Percentiles rank a stretch among this genome's conserved stretches.
phyloP scores from a whole-genome alignment of 1,140 invertebrate species.

The Pararge aegeria region DNA sequence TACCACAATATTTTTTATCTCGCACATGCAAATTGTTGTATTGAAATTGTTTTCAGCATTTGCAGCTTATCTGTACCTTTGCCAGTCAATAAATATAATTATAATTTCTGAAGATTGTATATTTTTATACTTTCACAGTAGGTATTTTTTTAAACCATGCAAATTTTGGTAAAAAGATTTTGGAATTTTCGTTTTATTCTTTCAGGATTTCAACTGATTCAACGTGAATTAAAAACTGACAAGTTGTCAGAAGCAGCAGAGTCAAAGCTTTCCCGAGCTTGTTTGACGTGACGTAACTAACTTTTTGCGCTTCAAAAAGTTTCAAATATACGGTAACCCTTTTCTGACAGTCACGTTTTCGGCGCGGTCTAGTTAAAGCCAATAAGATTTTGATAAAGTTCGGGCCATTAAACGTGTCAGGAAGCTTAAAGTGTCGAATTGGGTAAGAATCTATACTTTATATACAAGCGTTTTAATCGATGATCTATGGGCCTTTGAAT shows the following conservation, averaged over 20 bases:
- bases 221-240: background rate
- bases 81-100: no score
- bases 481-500: no score
- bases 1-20: no score
- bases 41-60: no score
- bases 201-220: background rate
- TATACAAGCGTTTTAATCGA: no score
- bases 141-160: no score
- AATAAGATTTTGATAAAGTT: background rate
- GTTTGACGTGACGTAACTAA: background rate
- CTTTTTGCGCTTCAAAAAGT: background rate
- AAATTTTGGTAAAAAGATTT: no score
- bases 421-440: background rate
- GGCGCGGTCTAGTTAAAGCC: background rate
- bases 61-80: no score
- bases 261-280: background rate
- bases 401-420: background rate
- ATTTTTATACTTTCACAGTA: no score
- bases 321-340: background rate
- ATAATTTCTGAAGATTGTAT: no score
- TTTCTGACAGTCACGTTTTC: conserved; percentile 1
- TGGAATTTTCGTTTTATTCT: no score
- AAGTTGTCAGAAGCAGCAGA: background rate
- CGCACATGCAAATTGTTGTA: no score
- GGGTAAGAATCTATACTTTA: background rate